phyloP scores from a whole-genome alignment of 2,888 invertebrate species.

The Aporophyla nigra region DNA sequence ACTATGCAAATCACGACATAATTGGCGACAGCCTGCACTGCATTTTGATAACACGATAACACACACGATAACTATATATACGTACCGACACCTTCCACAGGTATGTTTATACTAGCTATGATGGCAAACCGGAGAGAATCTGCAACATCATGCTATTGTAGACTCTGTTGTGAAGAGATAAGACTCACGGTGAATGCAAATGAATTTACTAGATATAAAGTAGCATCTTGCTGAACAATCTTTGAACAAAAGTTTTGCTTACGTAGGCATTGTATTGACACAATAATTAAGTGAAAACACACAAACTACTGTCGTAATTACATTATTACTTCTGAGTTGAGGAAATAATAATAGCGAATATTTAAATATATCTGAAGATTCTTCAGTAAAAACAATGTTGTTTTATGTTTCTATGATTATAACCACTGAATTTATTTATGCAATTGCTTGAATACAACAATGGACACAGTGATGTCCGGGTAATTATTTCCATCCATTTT shows the following conservation, averaged over 20 bases:
- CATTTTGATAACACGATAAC: constrained; percentile 60
- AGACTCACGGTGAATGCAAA: constrained; percentile 5
- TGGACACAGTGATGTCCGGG: not conserved
- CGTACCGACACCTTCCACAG: constrained; percentile 37
- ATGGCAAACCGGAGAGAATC: constrained; percentile 21
- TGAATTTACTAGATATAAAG: not conserved
- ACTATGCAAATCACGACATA: constrained; percentile 57
- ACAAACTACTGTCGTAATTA: constrained; percentile 21
- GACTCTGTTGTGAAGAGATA: constrained; percentile 28
- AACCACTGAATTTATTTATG: not conserved
- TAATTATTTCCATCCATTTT: constrained; percentile 26
- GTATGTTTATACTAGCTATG: constrained; percentile 29
- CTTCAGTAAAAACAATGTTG: not conserved
- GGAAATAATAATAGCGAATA: constrained; percentile 7
- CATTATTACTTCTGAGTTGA: not conserved
- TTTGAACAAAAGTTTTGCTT: constrained; percentile 29
- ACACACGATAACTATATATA: constrained; percentile 35
- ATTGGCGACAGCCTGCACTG: constrained; percentile 42
- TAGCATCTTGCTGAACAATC: constrained; percentile 27
- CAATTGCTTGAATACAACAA: constrained; percentile 25
- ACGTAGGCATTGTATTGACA: constrained; percentile 19
- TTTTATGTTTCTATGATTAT: too few species aligned
- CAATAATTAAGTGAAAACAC: constrained; percentile 41
- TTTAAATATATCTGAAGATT: not conserved
- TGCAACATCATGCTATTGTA: constrained; percentile 11